A percentile compares a stretch with the other conserved stretches of the same genome.
Evolutionary conservation across 2,888 invertebrate genomes (phyloP).

Genomic region (Caradrina kadenii): DNA sequence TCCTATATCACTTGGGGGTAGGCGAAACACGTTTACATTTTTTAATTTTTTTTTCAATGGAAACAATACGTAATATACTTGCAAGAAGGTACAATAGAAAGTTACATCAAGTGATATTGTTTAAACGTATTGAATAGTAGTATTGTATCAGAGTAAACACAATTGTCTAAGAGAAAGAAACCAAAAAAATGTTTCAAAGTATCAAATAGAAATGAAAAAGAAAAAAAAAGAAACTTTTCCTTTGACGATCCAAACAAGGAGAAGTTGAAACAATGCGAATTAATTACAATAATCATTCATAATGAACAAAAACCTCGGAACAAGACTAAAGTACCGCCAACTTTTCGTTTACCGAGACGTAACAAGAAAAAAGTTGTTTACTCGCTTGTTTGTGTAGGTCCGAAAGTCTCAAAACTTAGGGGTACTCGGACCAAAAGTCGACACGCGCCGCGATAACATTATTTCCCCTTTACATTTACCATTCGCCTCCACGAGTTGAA

Average conservation of each 20-base stretch:
- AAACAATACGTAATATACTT: background rate
- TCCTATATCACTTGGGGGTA: too few species aligned
- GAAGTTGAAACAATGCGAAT: constrained; percentile 52
- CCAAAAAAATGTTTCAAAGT: constrained; percentile 21
- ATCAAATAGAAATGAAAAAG: constrained; percentile 23
- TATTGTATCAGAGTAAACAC: constrained; percentile 20
- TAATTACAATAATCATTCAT: constrained; percentile 57
- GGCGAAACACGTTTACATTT: too few species aligned
- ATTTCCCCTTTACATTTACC: constrained; percentile 74
- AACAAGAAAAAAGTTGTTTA: constrained; percentile 68
- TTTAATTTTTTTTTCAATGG: background rate
- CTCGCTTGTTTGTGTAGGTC: constrained; percentile 66
- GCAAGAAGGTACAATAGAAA: constrained; percentile 5
- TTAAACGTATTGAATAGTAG: constrained; percentile 21
- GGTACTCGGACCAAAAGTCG: constrained; percentile 60
- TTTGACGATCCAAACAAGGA: constrained; percentile 31
- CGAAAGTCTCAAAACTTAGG: constrained; percentile 64
- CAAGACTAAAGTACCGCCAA: constrained; percentile 57
- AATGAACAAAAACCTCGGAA: constrained; percentile 59
- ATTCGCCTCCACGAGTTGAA: constrained; percentile 68
- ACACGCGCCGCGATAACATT: constrained; percentile 72
- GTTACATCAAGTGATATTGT: constrained; percentile 30
- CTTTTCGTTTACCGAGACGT: constrained; percentile 63
- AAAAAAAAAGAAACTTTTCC: constrained; percentile 31
- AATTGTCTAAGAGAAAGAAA: constrained; percentile 30